These are phyloP conservation scores for Melanchra persicariae DNA, from an alignment of 2,888 invertebrate species.

Conservation along the genomic window DNA sequence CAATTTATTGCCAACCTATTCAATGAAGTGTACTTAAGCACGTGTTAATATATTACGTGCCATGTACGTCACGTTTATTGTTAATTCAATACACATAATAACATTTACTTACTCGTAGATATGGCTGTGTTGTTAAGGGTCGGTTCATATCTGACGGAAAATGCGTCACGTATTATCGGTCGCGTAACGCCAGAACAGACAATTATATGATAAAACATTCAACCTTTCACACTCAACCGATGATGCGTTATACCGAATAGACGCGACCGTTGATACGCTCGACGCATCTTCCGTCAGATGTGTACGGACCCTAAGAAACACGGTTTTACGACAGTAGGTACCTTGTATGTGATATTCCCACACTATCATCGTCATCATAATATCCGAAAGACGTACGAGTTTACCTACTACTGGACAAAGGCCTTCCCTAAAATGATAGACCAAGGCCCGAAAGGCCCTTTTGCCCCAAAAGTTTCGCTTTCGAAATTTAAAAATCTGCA, in stretches of 20 bases:
- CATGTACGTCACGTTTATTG: conserved; percentile 4
- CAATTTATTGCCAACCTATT: not conserved
- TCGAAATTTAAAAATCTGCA: no score
- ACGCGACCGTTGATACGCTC: no score
- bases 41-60: conserved; percentile 23
- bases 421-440: not conserved
- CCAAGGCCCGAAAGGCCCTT: no score
- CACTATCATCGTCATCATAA: not conserved
- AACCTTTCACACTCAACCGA: no score
- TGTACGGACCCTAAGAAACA: no score
- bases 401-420: not conserved
- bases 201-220: no score
- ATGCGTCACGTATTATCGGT: no score
- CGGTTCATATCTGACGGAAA: no score
- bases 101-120: conserved; percentile 11
- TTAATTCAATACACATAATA: not conserved
- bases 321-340: not conserved
- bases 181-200: no score
- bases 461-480: no score
- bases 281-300: no score
- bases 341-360: not conserved
- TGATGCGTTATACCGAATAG: no score
- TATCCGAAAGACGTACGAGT: not conserved
- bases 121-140: not conserved
- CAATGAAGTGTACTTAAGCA: not conserved